Evolutionary conservation across 2,797 vertebrate species (phyloP).

Genomic region (Karalla daura): DNA sequence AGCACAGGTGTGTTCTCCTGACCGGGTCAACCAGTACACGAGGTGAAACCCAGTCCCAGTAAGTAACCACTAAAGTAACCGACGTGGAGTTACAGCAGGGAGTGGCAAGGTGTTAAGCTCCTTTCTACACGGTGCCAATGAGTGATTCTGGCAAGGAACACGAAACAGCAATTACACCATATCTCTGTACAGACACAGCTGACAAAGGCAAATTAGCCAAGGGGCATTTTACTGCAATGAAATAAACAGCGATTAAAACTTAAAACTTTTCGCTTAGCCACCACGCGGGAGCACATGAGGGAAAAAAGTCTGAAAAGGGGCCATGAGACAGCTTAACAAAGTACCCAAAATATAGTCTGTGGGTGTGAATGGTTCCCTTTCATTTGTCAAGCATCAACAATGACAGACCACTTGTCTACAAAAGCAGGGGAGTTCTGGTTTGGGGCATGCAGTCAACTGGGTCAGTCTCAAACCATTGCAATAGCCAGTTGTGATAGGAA

Average conservation of each 20-base stretch:
- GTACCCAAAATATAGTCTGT: not conserved
- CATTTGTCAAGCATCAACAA: not conserved
- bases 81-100: constrained; percentile 18
- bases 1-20: not conserved
- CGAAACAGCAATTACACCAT: constrained; percentile 17
- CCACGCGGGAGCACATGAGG: not conserved
- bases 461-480: not conserved
- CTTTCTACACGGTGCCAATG: not conserved
- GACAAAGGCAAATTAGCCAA: constrained; percentile 10
- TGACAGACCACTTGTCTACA: not conserved
- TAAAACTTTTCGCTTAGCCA: not conserved
- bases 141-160: not conserved
- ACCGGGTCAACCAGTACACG: constrained; percentile 10
- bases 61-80: constrained; percentile 7
- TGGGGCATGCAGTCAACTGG: not conserved
- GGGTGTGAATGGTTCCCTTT: not conserved
- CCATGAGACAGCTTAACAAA: constrained; percentile 11
- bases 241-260: constrained; percentile 22
- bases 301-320: constrained; percentile 10
- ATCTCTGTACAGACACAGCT: not conserved
- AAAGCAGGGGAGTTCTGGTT: not conserved
- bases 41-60: not conserved
- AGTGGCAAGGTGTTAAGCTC: constrained; percentile 33
- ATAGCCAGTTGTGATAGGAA: not conserved
- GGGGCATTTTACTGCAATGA: constrained; percentile 21